Percentiles rank a stretch among this genome's conserved stretches.
Conservation (phyloP, 2,797 vertebrate genomes). For the Buceros bicornis region DNA sequence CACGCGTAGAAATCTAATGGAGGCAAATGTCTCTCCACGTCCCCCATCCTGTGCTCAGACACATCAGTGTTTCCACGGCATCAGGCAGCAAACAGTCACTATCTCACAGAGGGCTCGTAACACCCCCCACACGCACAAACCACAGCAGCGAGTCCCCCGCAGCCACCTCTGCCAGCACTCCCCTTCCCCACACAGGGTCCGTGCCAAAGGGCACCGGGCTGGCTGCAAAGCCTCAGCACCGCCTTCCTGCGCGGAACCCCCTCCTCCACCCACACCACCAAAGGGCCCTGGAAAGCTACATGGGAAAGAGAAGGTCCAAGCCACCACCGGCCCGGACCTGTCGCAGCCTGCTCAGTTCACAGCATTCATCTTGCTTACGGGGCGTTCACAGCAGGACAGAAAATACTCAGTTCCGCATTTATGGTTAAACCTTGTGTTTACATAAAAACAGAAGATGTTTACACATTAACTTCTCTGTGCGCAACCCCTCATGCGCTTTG, state of each 20-base stretch:
- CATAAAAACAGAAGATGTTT: background rate
- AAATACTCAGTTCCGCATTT: background rate
- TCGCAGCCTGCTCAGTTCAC: background rate
- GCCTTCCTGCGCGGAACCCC: too few relatives aligned
- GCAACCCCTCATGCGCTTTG: background rate
- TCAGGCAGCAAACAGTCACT: too few relatives aligned
- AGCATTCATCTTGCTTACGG: background rate
- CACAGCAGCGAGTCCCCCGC: background rate
- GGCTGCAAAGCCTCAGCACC: background rate
- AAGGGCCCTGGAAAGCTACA: background rate
- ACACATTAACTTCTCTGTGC: background rate
- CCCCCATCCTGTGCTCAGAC: too few relatives aligned
- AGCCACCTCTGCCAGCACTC: background rate
- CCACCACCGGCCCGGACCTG: background rate
- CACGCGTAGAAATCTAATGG: background rate
- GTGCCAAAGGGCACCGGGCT: background rate
- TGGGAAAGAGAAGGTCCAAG: background rate
- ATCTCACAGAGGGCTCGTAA: background rate
- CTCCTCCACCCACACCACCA: background rate
- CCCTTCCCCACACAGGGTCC: background rate
- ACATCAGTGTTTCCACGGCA: background rate
- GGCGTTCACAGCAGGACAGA: background rate
- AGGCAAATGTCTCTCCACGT: background rate
- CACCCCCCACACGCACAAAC: background rate
- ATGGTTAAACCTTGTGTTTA: background rate